Conservation (phyloP, 2,888 invertebrate species). For the Nephrotoma appendiculata region DNA sequence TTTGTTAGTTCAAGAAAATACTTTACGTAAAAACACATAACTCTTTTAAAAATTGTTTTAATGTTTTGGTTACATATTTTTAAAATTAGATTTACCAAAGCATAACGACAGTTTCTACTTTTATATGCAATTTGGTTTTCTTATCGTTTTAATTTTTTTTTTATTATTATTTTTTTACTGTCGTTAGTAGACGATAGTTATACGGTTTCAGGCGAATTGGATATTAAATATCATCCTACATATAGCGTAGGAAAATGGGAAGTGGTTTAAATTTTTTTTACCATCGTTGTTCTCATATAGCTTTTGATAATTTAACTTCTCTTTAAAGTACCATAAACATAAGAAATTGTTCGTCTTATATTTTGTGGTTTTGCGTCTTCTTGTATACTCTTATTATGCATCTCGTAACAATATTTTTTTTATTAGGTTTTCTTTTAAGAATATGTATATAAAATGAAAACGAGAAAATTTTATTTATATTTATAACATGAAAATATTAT, state of each 20-base stretch:
- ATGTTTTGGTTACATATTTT: background rate
- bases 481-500: background rate
- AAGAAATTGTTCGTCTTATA: background rate
- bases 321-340: background rate
- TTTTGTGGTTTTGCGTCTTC: background rate
- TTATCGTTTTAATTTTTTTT: background rate
- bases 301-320: background rate
- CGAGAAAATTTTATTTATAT: background rate
- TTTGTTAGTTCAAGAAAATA: too few species aligned
- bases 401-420: background rate
- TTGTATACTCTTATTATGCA: background rate
- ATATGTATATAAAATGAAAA: background rate
- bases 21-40: background rate
- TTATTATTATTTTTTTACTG: background rate
- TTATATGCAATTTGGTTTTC: background rate
- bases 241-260: too few species aligned
- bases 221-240: background rate
- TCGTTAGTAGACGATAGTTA: background rate
- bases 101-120: background rate
- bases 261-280: too few species aligned
- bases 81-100: background rate
- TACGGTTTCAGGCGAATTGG: background rate
- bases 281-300: background rate
- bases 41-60: background rate
- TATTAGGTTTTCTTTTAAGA: background rate